Conservation (phyloP, 64 coral and sea anemone genomes). For the Montipora sp. region DNA sequence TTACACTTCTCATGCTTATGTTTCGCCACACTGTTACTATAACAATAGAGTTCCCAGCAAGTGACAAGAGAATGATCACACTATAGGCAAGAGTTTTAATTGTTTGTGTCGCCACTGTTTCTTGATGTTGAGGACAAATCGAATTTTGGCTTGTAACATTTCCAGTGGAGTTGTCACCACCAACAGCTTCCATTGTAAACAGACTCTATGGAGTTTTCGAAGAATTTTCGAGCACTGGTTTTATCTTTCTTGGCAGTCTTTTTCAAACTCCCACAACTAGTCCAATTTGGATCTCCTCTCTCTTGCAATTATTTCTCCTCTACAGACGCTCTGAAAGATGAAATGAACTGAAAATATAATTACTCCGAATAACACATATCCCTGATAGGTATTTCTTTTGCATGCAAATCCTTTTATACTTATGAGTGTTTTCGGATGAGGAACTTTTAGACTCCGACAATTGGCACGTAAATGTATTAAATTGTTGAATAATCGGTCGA, state of each 20-base stretch:
- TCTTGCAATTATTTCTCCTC: background rate
- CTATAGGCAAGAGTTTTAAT: slow-evolving; percentile 70
- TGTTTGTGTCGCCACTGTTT: slow-evolving; percentile 47
- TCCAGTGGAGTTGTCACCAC: background rate
- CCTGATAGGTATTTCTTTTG: too few relatives aligned
- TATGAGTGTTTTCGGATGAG: too few relatives aligned
- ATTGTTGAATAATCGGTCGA: too few relatives aligned
- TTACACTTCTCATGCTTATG: slow-evolving; percentile 73
- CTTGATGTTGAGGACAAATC: slow-evolving; percentile 29
- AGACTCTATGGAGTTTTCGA: background rate
- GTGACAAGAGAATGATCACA: slow-evolving; percentile 70
- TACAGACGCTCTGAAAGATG: background rate
- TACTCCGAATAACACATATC: background rate
- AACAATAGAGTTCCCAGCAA: slow-evolving; percentile 83
- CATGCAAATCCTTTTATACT: too few relatives aligned
- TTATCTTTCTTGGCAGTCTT: too few relatives aligned
- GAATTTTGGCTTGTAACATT: background rate
- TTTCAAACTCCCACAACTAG: background rate
- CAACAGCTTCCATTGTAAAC: background rate
- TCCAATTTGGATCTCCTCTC: background rate
- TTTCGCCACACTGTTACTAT: slow-evolving; percentile 83
- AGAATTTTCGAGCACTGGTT: background rate
- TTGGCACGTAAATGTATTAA: too few relatives aligned
- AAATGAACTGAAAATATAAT: background rate
- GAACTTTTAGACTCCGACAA: too few relatives aligned